Percentiles rank a stretch among this genome's conserved stretches.
phyloP scores from a whole-genome alignment of 2,797 vertebrate species.

The Mormyrus proboscirostris region DNA sequence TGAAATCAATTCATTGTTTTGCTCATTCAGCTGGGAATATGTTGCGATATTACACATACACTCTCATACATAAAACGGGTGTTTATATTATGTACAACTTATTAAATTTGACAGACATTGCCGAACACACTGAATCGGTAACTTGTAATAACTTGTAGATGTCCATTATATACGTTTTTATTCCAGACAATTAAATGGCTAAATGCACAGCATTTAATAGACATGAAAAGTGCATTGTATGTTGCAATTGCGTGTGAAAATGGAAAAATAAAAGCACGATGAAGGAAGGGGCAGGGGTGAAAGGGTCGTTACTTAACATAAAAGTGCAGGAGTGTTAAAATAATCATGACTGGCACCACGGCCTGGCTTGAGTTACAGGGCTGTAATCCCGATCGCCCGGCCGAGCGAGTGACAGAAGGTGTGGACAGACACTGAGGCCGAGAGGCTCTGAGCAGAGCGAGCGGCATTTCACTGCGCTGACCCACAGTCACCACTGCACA shows the following conservation, averaged over 20 bases:
- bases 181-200: not conserved
- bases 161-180: not conserved
- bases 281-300: conserved; percentile 33
- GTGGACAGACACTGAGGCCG: conserved; percentile 26
- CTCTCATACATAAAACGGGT: not conserved
- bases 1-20: conserved; percentile 11
- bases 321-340: conserved; percentile 63
- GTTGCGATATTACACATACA: not conserved
- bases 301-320: conserved; percentile 48
- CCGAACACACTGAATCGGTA: not conserved
- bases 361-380: conserved; percentile 67
- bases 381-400: conserved; percentile 47
- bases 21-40: not conserved
- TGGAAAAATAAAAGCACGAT: conserved; percentile 26
- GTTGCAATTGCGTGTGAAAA: not conserved
- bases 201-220: conserved; percentile 22
- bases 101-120: not conserved
- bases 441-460: conserved; percentile 34
- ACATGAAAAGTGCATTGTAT: conserved; percentile 5
- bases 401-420: conserved; percentile 14
- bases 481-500: conserved; percentile 19
- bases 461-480: conserved; percentile 30
- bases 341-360: conserved; percentile 67
- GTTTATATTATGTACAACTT: not conserved
- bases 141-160: not conserved